Evolutionary conservation across 2,888 invertebrate species (phyloP).

Genomic region (Cataglyphis cursor): DNA sequence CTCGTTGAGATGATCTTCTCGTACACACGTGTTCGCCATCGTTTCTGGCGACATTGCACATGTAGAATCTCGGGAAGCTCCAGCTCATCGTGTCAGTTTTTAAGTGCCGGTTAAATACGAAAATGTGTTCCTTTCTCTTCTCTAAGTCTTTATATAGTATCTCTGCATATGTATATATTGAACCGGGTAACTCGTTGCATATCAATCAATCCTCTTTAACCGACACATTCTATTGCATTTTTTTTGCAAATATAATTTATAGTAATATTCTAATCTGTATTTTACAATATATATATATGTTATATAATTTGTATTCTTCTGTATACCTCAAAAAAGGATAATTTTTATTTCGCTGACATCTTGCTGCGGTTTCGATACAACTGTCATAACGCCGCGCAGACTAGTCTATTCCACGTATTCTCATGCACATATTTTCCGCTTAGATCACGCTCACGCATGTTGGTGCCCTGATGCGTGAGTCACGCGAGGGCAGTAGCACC

Average conservation of each 20-base stretch:
- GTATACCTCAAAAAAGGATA: not conserved
- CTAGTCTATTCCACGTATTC: conserved; percentile 28
- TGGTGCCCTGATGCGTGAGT: conserved; percentile 33
- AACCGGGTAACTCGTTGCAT: not conserved
- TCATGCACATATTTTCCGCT: conserved; percentile 36
- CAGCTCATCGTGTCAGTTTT: conserved; percentile 57
- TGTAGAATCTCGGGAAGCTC: conserved; percentile 60
- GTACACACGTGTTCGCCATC: conserved; percentile 41
- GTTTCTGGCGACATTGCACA: not conserved
- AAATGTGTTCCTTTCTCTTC: conserved; percentile 36
- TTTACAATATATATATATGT: not conserved
- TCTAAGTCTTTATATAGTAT: not conserved
- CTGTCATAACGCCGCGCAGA: not conserved
- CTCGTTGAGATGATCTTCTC: conserved; percentile 20
- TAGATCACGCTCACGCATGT: conserved; percentile 18
- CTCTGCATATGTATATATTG: not conserved
- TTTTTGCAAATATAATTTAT: not conserved
- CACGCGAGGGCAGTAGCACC: conserved; percentile 30
- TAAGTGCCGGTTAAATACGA: conserved; percentile 33
- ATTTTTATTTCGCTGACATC: not conserved
- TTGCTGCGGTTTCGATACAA: not conserved
- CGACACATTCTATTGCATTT: not conserved
- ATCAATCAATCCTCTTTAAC: not conserved
- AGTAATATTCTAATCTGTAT: not conserved
- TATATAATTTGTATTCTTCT: not conserved